Base-by-base conservation (phyloP, 2,797 vertebrate species). In the Okamejei kenojei region DNA sequence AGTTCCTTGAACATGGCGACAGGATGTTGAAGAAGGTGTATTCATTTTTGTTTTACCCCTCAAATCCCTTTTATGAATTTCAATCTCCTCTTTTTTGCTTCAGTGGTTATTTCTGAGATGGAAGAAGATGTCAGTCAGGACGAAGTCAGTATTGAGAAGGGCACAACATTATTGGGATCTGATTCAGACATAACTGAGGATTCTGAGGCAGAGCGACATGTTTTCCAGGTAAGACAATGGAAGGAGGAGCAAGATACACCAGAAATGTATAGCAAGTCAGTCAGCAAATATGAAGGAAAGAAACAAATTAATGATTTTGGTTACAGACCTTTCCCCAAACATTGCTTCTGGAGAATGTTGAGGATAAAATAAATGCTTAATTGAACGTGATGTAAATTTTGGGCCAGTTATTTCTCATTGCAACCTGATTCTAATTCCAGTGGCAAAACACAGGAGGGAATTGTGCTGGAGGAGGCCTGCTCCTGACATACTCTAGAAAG, bases 81-180 rank as follows among this genome's bases (percentile, higher is more conserved):
- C 61, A 65, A 8, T 88, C 54, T 29, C 26, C 26, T 84, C 7
- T 58, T 23, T 15, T 80, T 81, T 82, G 80, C 19, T 96, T 93
- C 94, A 97, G 96, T 88, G 93, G 94, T 58, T 93, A 78, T 93
- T 73, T 92, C 93, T 95, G 94, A 95, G 94, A 96, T 94, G 96
- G 95, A 95, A 95, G 94, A 95, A 94, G 94, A 95, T 95, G 95
- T 94, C 94, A 92, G 93, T 95, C 94, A 94, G 74, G 73, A 68
- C 94, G 94, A 94, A 45, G 6, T 77, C 93, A 93, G 90, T 93
- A 93, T 95, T 95, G 95, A 96, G 93, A 94, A 88, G 68, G 88
- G 93, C 93, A 94, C 93, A 2, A 2, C 94, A 93, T 94, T 95
- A 77, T 94, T 96, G 93, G 80, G 94, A 94, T 94, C 92, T 84